These are phyloP conservation scores for Bolinopsis microptera DNA, from an alignment of 37 sponge, comb jelly and placozoan genomes.

Conservation along the genomic window DNA sequence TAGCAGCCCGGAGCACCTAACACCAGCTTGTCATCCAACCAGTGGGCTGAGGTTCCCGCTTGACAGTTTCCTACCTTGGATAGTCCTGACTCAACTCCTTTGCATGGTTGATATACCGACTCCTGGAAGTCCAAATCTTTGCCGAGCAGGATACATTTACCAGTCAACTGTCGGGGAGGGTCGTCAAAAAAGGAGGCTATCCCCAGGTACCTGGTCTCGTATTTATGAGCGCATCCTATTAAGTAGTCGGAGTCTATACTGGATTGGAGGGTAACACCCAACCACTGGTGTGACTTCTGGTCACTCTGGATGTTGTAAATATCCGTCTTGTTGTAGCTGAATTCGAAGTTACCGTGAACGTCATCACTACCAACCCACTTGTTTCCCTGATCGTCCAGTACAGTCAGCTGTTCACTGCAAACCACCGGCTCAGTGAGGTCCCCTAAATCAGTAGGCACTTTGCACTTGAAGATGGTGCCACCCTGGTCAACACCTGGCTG, in stretches of 20 bases:
- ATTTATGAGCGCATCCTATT: constrained; percentile 36
- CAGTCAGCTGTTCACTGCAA: constrained; percentile 3
- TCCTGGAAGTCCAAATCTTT: neutral
- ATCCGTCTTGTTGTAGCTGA: neutral
- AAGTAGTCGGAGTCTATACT: neutral
- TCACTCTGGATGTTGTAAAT: neutral
- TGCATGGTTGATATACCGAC: neutral
- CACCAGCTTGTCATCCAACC: neutral
- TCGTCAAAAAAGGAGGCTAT: neutral
- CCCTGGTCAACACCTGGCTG: constrained; percentile 23
- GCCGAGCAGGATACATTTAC: constrained; percentile 4
- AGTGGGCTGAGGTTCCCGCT: constrained; percentile 35
- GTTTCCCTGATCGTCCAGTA: constrained; percentile 1
- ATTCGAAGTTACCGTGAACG: neutral
- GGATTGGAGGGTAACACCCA: constrained; percentile 40
- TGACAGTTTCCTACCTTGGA: constrained; percentile 17
- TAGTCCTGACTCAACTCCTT: constrained; percentile 15
- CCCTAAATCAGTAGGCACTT: neutral
- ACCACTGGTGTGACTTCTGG: constrained; percentile 59
- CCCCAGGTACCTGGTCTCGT: constrained; percentile 48
- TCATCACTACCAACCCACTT: neutral
- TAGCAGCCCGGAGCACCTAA: constrained; percentile 48
- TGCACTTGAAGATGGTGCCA: constrained; percentile 7
- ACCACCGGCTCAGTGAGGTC: neutral
- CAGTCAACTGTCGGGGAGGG: constrained; percentile 47